Evolutionary conservation across 2,888 invertebrate genomes (phyloP).

Genomic region (Lagria hirta): DNA sequence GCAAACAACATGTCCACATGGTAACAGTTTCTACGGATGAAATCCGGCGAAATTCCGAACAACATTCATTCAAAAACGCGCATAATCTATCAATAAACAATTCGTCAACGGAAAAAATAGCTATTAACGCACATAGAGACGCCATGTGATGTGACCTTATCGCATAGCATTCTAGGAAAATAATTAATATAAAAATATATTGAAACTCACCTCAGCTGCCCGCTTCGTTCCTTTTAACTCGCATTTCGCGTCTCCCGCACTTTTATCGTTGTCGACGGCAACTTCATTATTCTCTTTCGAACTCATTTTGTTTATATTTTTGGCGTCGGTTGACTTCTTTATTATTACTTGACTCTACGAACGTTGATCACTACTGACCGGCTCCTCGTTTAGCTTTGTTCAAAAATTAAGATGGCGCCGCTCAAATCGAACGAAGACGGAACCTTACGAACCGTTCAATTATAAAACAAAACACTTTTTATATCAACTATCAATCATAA

Average conservation of each 20-base stretch:
- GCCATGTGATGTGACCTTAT: constrained; percentile 21
- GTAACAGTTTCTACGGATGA: constrained; percentile 42
- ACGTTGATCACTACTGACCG: constrained; percentile 70
- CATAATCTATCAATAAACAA: neutral
- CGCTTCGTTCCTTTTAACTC: constrained; percentile 85
- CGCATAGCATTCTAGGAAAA: constrained; percentile 10
- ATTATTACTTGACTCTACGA: constrained; percentile 58
- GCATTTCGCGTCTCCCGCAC: constrained; percentile 71
- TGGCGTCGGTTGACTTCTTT: constrained; percentile 27
- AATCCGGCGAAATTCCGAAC: no score
- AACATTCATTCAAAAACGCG: no score
- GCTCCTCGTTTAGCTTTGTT: constrained; percentile 70
- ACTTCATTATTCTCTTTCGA: constrained; percentile 85
- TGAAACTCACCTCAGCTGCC: constrained; percentile 79
- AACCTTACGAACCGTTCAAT: constrained; percentile 53
- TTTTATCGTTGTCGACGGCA: constrained; percentile 78
- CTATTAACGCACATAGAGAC: no score
- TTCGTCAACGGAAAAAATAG: neutral
- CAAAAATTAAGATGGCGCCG: constrained; percentile 85
- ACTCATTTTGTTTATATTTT: constrained; percentile 66
- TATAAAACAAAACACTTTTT: no score
- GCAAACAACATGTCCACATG: constrained; percentile 38
- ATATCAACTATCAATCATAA: no score
- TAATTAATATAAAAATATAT: no score
- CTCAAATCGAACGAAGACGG: constrained; percentile 57